Percentiles rank a stretch among this genome's conserved stretches.
phyloP scores from a whole-genome alignment of 2,113 vertebrate genomes.

The Perccottus glenii region DNA sequence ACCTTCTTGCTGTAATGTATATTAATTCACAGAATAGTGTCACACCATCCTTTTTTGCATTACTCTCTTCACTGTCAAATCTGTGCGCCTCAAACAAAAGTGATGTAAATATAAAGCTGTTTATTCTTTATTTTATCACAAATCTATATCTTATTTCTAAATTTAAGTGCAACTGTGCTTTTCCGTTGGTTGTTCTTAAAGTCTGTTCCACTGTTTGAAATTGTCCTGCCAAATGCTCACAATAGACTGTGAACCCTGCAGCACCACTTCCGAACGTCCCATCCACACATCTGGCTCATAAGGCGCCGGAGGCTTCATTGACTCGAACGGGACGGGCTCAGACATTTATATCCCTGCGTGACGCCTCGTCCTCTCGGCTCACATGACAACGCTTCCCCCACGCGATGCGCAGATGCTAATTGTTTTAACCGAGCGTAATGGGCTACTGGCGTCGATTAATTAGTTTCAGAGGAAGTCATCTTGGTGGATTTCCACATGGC shows the following conservation, averaged over 20 bases:
- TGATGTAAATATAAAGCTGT: no score
- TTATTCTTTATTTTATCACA: no score
- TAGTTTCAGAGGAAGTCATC: conserved; percentile 76
- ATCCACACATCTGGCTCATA: conserved; percentile 56
- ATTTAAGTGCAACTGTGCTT: no score
- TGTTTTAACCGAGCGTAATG: conserved; percentile 79
- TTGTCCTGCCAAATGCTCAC: no score
- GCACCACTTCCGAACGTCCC: conserved; percentile 18
- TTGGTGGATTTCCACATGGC: conserved; percentile 72
- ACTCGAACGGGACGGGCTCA: conserved; percentile 48
- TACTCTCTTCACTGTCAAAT: no score
- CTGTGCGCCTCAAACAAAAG: no score
- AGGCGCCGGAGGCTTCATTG: conserved; percentile 51
- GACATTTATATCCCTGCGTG: conserved; percentile 70
- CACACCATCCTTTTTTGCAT: no score
- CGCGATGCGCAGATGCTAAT: conserved; percentile 74
- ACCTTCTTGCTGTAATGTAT: no score
- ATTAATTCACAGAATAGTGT: no score
- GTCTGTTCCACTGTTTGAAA: no score
- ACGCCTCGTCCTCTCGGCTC: conserved; percentile 48
- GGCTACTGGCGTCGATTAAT: conserved; percentile 78
- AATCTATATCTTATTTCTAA: no score
- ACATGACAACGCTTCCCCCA: conserved; percentile 59
- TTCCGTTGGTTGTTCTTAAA: no score
- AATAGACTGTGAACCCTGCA: neutral